A percentile compares a stretch with the other conserved stretches of the same genome.
These are phyloP conservation scores for Amblyteles armatorius DNA, from an alignment of 2,888 invertebrate species.

Conservation along the genomic window DNA sequence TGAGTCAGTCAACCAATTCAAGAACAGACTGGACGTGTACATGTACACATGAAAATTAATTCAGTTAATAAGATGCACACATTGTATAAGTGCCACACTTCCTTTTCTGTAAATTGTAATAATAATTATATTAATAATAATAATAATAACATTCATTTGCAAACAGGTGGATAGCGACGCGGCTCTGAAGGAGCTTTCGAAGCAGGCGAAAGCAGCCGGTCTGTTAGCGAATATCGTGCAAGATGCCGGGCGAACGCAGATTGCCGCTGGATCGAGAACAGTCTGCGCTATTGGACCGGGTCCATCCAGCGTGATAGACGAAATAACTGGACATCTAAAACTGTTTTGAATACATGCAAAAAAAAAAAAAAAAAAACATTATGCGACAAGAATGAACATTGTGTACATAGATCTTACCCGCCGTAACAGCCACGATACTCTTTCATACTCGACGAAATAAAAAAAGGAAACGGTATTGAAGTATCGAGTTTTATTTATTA, in stretches of 20 bases:
- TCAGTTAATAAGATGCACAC: no score
- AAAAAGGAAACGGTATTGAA: conserved; percentile 31
- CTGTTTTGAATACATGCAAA: conserved; percentile 87
- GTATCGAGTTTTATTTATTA: conserved; percentile 63
- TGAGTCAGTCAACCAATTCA: no score
- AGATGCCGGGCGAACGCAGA: conserved; percentile 98
- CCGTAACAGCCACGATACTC: neutral
- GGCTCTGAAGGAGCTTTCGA: conserved; percentile 89
- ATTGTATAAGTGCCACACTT: no score
- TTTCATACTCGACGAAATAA: conserved; percentile 49
- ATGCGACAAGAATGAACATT: conserved; percentile 45
- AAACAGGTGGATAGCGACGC: conserved; percentile 89
- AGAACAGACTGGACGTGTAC: no score
- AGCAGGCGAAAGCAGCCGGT: conserved; percentile 89
- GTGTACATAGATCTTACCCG: conserved; percentile 28
- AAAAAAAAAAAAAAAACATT: conserved; percentile 49
- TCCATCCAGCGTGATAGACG: conserved; percentile 90
- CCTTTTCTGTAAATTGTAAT: neutral
- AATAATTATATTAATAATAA: neutral
- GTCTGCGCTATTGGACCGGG: conserved; percentile 98
- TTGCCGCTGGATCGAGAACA: conserved; percentile 94
- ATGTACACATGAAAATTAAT: no score
- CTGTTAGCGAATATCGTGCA: conserved; percentile 91
- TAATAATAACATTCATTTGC: conserved; percentile 7
- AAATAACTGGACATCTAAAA: conserved; percentile 95